These are phyloP conservation scores for Acrobasis consociella DNA, from an alignment of 2,888 invertebrate species.

Conservation along the genomic window DNA sequence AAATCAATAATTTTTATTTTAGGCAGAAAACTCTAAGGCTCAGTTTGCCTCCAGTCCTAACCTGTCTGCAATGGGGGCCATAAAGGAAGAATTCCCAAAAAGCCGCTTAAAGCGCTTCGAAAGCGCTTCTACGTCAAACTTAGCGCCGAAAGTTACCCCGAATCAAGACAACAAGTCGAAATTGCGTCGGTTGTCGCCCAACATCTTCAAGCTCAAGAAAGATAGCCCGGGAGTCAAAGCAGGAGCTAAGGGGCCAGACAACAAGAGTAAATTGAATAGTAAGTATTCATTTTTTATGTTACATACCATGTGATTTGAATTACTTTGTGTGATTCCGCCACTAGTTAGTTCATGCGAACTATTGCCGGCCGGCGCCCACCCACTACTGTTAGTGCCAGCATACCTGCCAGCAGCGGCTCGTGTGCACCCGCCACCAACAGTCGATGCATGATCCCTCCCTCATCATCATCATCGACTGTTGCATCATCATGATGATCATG, in stretches of 20 bases:
- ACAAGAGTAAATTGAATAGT: constrained; percentile 59
- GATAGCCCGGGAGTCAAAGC: constrained; percentile 41
- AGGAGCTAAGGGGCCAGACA: constrained; percentile 39
- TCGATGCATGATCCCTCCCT: too few species aligned
- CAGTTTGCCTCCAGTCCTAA: constrained; percentile 75
- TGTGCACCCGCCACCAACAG: too few species aligned
- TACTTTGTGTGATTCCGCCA: too few species aligned
- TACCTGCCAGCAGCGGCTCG: too few species aligned
- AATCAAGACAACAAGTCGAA: constrained; percentile 54
- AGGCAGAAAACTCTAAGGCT: constrained; percentile 60
- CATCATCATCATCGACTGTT: too few species aligned
- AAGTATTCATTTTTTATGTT: constrained; percentile 35
- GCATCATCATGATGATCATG: too few species aligned
- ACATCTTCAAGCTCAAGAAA: constrained; percentile 56
- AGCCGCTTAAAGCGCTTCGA: constrained; percentile 54
- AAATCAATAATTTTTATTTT: too few species aligned
- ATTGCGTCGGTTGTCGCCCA: constrained; percentile 63
- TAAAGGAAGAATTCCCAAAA: constrained; percentile 51
- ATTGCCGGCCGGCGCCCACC: too few species aligned
- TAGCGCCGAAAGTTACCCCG: constrained; percentile 43
- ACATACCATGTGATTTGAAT: too few species aligned
- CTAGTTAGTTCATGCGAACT: too few species aligned
- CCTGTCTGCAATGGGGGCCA: constrained; percentile 48
- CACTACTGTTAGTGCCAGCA: too few species aligned
- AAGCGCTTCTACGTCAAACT: constrained; percentile 64